Percentiles rank a stretch among this genome's conserved stretches.
These are phyloP conservation scores for Diorhabda sublineata DNA, from an alignment of 1,140 invertebrate species.

Conservation along the genomic window DNA sequence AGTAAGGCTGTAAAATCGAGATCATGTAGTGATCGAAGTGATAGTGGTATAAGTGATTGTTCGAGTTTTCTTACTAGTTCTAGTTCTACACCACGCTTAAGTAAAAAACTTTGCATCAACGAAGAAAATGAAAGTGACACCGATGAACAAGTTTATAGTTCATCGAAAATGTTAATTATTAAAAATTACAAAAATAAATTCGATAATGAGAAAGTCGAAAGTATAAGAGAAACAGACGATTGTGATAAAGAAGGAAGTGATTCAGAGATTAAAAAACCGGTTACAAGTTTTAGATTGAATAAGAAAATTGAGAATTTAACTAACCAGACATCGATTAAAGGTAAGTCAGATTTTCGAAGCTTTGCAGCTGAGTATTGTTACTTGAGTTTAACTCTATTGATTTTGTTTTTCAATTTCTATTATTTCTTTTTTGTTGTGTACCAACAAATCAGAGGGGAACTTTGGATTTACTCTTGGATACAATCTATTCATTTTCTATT, in stretches of 20 bases:
- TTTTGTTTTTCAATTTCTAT: constrained; percentile 5
- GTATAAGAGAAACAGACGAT: neutral
- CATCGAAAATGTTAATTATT: constrained; percentile 9
- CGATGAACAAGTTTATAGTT: constrained; percentile 5
- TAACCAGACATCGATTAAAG: constrained; percentile 13
- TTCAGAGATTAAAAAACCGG: neutral
- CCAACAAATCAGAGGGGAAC: neutral
- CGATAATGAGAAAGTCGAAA: neutral
- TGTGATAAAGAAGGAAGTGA: neutral
- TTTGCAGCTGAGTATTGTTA: too few relatives aligned
- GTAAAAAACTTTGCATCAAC: constrained; percentile 46
- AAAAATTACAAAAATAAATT: constrained; percentile 4
- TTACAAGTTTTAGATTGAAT: constrained; percentile 22
- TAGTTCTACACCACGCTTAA: constrained; percentile 37
- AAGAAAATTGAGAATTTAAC: constrained; percentile 33
- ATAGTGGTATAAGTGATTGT: constrained; percentile 59
- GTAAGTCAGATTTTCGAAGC: constrained; percentile 11
- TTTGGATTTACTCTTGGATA: too few relatives aligned
- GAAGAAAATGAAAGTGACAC: constrained; percentile 42
- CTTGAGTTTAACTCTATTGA: neutral
- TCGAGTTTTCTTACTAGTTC: constrained; percentile 42
- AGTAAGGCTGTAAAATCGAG: constrained; percentile 27
- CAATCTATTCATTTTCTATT: too few relatives aligned
- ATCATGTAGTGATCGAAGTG: constrained; percentile 54
- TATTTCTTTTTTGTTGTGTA: neutral